Evolutionary conservation across 1,140 invertebrate species (phyloP).

Genomic region (Drosophila elegans): DNA sequence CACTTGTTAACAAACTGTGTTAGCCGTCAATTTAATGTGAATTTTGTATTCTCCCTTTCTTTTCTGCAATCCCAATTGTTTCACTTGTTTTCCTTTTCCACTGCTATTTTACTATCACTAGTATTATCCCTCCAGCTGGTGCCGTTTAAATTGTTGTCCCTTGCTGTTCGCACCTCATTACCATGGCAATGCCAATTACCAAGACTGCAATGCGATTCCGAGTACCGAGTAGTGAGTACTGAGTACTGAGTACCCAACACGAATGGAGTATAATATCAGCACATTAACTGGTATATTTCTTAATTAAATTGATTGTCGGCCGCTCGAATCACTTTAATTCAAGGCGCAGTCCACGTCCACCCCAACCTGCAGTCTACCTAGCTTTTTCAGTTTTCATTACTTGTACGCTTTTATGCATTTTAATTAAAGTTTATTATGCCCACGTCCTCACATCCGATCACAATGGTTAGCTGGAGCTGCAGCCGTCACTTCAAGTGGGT

Average conservation of each 20-base stretch:
- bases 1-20: no score
- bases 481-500: constrained; percentile 19
- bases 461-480: constrained; percentile 5
- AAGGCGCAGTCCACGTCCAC: not conserved
- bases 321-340: constrained; percentile 60
- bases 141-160: constrained; percentile 20
- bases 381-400: constrained; percentile 40
- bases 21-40: no score
- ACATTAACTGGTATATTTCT: constrained; percentile 61
- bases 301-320: constrained; percentile 76
- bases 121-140: constrained; percentile 13
- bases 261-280: constrained; percentile 30
- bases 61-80: not conserved
- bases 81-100: not conserved
- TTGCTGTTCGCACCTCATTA: constrained; percentile 66
- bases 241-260: constrained; percentile 5
- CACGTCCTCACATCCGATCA: constrained; percentile 15
- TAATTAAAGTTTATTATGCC: constrained; percentile 77
- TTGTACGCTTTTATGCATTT: constrained; percentile 62
- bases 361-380: constrained; percentile 1
- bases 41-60: not conserved
- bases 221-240: constrained; percentile 4
- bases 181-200: constrained; percentile 62
- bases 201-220: constrained; percentile 26
- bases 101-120: not conserved